These are phyloP conservation scores for Ammodytes marinus DNA, from an alignment of 2,113 vertebrate species.

Conservation along the genomic window DNA sequence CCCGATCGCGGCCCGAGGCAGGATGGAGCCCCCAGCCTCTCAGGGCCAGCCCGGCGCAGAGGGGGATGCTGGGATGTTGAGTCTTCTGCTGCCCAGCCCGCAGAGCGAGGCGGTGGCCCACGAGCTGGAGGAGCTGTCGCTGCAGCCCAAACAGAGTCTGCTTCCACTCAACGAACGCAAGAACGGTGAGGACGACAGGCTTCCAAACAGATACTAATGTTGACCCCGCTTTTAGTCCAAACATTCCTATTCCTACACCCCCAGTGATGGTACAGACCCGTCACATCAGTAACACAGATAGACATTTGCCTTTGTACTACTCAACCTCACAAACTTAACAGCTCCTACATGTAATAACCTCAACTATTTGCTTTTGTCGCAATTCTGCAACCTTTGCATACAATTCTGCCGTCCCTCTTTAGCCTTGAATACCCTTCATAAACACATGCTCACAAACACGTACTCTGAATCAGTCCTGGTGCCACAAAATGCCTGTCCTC, in stretches of 20 bases:
- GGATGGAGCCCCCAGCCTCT: constrained; percentile 88
- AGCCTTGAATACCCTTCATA: not conserved
- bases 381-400: not conserved
- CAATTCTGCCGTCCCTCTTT: not conserved
- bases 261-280: not conserved
- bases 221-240: too few relatives aligned
- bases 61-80: constrained; percentile 86
- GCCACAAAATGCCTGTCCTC: not conserved
- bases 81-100: constrained; percentile 91
- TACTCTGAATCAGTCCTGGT: not conserved
- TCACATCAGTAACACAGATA: not conserved
- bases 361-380: not conserved
- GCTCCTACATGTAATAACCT: not conserved
- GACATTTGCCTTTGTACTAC: too few relatives aligned
- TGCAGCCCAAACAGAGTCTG: constrained; percentile 91
- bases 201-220: too few relatives aligned
- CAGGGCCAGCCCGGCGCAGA: constrained; percentile 78
- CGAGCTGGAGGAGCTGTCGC: constrained; percentile 93
- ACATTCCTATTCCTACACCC: too few relatives aligned
- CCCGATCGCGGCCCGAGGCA: constrained; percentile 63
- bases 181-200: constrained; percentile 88
- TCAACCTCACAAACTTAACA: not conserved
- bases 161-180: constrained; percentile 94
- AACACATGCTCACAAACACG: constrained; percentile 7
- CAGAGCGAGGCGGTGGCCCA: constrained; percentile 96